Conservation (phyloP, 2,888 invertebrate species). For the Trilocha varians region DNA sequence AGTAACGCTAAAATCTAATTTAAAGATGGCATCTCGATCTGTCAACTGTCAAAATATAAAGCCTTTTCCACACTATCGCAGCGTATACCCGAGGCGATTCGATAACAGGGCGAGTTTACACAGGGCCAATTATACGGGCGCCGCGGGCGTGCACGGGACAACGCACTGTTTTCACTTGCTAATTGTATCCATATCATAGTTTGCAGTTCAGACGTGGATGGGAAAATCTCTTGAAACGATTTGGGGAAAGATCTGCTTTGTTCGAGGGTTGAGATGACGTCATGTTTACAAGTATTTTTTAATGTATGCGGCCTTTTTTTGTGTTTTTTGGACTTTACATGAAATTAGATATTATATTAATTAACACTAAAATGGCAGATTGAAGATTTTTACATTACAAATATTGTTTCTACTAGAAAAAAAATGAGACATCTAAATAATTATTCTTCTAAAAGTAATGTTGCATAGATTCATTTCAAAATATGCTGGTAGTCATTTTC, state of each 20-base stretch:
- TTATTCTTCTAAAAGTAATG: no score
- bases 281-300: no score
- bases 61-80: slow-evolving; percentile 7
- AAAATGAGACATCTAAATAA: no score
- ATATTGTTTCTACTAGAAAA: no score
- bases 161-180: slow-evolving; percentile 29
- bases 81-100: slow-evolving; percentile 40
- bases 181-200: slow-evolving; percentile 19
- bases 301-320: no score
- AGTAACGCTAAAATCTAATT: neutral
- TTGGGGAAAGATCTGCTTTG: neutral
- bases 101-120: slow-evolving; percentile 68
- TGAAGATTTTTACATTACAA: no score
- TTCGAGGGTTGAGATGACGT: neutral
- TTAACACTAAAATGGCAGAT: no score
- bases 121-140: slow-evolving; percentile 65
- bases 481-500: no score
- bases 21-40: no score
- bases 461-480: no score
- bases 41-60: slow-evolving; percentile 2
- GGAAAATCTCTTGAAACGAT: neutral
- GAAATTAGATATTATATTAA: no score
- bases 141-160: slow-evolving; percentile 33
- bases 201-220: slow-evolving; percentile 5
- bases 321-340: no score